These are phyloP conservation scores for Drosophila recens DNA, from an alignment of 2,888 invertebrate genomes.

Conservation along the genomic window DNA sequence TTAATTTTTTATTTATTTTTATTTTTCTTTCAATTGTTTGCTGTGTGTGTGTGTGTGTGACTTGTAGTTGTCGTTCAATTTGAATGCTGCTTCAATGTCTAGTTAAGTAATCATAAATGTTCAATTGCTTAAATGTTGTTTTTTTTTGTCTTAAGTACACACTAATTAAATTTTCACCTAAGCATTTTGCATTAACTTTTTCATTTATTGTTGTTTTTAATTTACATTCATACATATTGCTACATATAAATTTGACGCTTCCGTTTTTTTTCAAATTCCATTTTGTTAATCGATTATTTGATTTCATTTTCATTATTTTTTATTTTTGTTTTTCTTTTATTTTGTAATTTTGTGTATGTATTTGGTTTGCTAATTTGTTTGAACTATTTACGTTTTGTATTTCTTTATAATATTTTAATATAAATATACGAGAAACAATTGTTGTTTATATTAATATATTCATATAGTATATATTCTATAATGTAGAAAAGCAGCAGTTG, in stretches of 20 bases:
- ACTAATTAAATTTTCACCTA: constrained; percentile 82
- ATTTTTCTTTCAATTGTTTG: constrained; percentile 20
- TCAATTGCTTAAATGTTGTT: constrained; percentile 64
- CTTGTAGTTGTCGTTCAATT: constrained; percentile 47
- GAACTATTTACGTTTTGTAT: constrained; percentile 70
- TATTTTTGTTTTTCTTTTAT: constrained; percentile 24
- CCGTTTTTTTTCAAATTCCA: constrained; percentile 55
- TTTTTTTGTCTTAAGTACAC: constrained; percentile 68
- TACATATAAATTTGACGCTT: constrained; percentile 72
- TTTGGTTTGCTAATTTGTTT: constrained; percentile 81
- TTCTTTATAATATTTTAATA: constrained; percentile 69
- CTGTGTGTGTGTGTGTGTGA: constrained; percentile 30
- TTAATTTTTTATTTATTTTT: constrained; percentile 28
- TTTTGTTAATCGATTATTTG: constrained; percentile 29
- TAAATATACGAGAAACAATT: constrained; percentile 80
- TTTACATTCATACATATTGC: constrained; percentile 75
- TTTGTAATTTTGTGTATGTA: constrained; percentile 65
- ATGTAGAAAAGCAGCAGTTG: constrained; percentile 77
- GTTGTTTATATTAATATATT: constrained; percentile 54
- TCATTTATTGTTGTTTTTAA: constrained; percentile 45
- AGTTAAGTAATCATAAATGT: constrained; percentile 70
- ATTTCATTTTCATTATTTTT: constrained; percentile 11
- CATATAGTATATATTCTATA: constrained; percentile 43
- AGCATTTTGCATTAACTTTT: constrained; percentile 77
- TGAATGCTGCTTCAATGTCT: constrained; percentile 63